Percentiles rank a stretch among this genome's conserved stretches.
These are phyloP conservation scores for Cantharis nigra DNA, from an alignment of 2,888 invertebrate species.

Conservation along the genomic window DNA sequence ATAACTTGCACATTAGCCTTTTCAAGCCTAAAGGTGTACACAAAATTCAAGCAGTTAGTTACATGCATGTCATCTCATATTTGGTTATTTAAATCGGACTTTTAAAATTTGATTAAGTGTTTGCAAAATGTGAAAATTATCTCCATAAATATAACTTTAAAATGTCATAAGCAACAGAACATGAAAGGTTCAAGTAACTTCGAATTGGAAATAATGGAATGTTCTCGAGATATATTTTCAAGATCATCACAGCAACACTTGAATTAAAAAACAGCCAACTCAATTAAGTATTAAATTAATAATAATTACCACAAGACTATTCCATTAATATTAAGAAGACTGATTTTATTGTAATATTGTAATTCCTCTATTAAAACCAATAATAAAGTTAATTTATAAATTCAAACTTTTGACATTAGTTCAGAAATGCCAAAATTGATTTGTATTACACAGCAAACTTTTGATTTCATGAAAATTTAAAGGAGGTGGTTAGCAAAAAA, in stretches of 20 bases:
- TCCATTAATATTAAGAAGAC: background rate
- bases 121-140: background rate
- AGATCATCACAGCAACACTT: background rate
- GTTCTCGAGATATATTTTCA: background rate
- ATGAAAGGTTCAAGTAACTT: background rate
- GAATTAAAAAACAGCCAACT: background rate
- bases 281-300: background rate
- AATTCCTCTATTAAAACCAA: background rate
- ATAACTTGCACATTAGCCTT: conserved; percentile 76
- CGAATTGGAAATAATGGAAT: too few species aligned
- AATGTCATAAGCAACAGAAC: background rate
- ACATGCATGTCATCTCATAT: conserved; percentile 19
- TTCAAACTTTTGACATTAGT: background rate
- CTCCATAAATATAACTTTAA: too few species aligned
- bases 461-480: conserved; percentile 6
- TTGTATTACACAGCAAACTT: background rate
- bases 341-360: background rate
- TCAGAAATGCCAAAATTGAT: background rate
- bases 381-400: background rate
- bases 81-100: background rate
- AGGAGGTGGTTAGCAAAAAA: background rate
- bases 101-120: background rate
- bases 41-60: conserved; percentile 38
- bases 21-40: conserved; percentile 62
- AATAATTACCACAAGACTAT: background rate